These are phyloP conservation scores for Cinclus cinclus DNA, from an alignment of 2,113 vertebrate genomes.

Conservation along the genomic window DNA sequence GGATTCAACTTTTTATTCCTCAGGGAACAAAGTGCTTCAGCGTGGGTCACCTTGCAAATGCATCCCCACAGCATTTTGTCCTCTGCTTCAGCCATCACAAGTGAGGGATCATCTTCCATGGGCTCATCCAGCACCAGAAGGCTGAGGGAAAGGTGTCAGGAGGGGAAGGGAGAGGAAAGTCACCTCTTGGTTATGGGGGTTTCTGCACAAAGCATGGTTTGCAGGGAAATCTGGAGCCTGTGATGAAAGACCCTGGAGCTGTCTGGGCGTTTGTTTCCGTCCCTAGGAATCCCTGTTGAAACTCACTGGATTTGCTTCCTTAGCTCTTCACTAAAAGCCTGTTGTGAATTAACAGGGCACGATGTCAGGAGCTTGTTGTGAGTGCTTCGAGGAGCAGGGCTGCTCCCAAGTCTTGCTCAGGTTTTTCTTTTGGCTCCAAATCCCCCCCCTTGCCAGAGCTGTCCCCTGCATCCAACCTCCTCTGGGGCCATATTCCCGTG, in stretches of 20 bases:
- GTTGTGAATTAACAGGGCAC: neutral
- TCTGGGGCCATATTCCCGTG: accelerated
- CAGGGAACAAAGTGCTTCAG: neutral
- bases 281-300: neutral
- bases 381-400: neutral
- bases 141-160: neutral
- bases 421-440: neutral
- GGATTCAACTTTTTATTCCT: neutral
- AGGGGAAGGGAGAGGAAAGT: neutral
- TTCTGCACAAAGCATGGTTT: neutral
- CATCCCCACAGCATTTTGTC: neutral
- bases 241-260: neutral
- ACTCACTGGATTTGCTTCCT: neutral
- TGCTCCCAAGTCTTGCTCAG: neutral
- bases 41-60: neutral
- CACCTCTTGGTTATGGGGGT: neutral
- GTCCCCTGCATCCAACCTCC: neutral
- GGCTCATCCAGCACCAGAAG: neutral
- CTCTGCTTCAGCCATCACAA: neutral
- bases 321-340: neutral
- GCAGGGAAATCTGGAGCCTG: neutral
- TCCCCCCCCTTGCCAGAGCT: neutral
- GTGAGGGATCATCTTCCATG: neutral
- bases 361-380: neutral
- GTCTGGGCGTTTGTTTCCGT: neutral